These are phyloP conservation scores for Byasa hedistus DNA, from an alignment of 2,888 invertebrate species.

Conservation along the genomic window DNA sequence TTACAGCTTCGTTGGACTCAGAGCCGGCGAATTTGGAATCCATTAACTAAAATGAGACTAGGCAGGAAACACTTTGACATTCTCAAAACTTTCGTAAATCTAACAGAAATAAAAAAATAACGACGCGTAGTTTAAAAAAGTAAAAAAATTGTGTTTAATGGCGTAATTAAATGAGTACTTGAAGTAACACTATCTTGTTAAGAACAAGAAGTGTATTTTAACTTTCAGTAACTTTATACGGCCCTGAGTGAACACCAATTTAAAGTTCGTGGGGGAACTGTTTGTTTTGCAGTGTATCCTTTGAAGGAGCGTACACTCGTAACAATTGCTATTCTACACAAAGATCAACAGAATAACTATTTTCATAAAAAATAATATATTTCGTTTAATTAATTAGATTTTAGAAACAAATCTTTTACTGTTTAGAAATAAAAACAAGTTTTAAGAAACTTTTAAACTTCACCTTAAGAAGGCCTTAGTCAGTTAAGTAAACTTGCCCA, in stretches of 20 bases:
- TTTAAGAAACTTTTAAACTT: too few relatives aligned
- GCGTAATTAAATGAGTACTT: not conserved
- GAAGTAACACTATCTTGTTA: constrained; percentile 5
- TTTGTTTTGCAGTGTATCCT: constrained; percentile 14
- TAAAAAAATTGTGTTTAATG: not conserved
- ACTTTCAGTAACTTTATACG: constrained; percentile 2
- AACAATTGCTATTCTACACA: constrained; percentile 9
- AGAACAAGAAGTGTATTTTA: constrained; percentile 6
- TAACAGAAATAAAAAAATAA: not conserved
- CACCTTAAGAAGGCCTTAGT: too few relatives aligned
- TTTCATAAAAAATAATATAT: not conserved
- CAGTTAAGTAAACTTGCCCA: too few relatives aligned
- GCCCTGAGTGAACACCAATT: constrained; percentile 23
- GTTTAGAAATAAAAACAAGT: too few relatives aligned
- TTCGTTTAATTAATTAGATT: not conserved
- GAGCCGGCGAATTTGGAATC: too few relatives aligned
- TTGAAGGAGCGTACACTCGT: not conserved
- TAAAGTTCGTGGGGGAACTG: constrained; percentile 15
- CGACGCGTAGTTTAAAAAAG: not conserved
- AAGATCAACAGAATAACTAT: constrained; percentile 11
- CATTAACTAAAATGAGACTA: too few relatives aligned
- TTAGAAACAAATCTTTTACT: not conserved
- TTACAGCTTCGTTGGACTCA: too few relatives aligned
- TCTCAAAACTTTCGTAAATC: too few relatives aligned
- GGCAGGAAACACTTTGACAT: too few relatives aligned